Base-by-base conservation (phyloP, 2,113 vertebrate genomes). In the Eonycteris spelaea region DNA sequence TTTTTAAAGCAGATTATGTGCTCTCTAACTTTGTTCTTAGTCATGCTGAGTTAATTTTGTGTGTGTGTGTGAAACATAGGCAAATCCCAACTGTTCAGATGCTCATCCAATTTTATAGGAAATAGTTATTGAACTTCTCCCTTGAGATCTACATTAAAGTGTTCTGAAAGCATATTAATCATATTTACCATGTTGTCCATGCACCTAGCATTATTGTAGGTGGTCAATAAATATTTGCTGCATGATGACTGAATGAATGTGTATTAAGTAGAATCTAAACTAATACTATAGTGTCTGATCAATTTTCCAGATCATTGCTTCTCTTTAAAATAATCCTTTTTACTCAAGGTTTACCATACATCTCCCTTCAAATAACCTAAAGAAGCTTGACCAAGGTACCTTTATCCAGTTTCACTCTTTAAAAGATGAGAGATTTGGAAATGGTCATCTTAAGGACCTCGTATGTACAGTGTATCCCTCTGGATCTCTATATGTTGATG, bases 291-390 rank as follows among this genome's bases (percentile, higher is more conserved):
- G 13, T 3, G 1, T 80, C 33, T 51, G 22, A 8, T 67, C 28
- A 88, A 7, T 43, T 35, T 96, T 95, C n/a, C 30, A 86, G 53
- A 65, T 93, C 12, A 77, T 85, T 51, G 28, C 21, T 94, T 94
- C 45, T 57, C n/a, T 80, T 90, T 73, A 4, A n/a, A 82, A 19
- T 57, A 91, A 59, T 9, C 19, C 93, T 65, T 14, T 43, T 89
- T 28, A 70, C 15, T 30, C 28, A 33, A 55, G 8, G 2, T 79
- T 71, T 95, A 84, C 12, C 85, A 43, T 33, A 40, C 12, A 33
- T 59, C 4, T 88, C 43, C 21, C 30, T 91, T 90, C 4, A 70
- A 51, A 59, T 85, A 85, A 61, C 11, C 30, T 48, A n/a, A 86
- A 94, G 33, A 90, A 40, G 13, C 18, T 4, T 74, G 38, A 74